Percentiles rank a stretch among this genome's conserved stretches.
Conservation (phyloP, 92 coral and sea anemone species). For the Bergia puertoricense region DNA sequence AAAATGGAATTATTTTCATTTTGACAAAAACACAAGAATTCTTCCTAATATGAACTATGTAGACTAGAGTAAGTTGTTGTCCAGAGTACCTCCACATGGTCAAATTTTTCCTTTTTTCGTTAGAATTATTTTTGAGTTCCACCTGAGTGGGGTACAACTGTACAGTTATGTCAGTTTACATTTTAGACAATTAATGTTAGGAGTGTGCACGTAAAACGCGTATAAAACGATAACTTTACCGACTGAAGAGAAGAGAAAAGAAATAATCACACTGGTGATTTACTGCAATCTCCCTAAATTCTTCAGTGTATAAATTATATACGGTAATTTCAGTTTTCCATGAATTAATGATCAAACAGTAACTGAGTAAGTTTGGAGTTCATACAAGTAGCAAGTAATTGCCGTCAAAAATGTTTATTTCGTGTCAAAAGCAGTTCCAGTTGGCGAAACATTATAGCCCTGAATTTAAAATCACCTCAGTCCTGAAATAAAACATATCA, state of each 20-base stretch:
- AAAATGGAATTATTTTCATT: too few relatives aligned
- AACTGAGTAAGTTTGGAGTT: neutral
- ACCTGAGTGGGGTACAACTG: too few relatives aligned
- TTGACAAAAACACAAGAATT: too few relatives aligned
- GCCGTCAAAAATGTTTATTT: neutral
- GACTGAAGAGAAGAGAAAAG: neutral
- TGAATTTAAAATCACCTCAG: neutral
- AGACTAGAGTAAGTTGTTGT: too few relatives aligned
- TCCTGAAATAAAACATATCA: constrained; percentile 10
- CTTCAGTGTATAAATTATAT: neutral
- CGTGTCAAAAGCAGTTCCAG: neutral
- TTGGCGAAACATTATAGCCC: neutral
- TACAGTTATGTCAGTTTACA: too few relatives aligned
- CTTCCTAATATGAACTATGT: too few relatives aligned
- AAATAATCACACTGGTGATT: neutral
- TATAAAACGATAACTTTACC: too few relatives aligned
- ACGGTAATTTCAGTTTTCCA: neutral
- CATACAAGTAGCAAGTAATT: neutral
- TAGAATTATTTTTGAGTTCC: too few relatives aligned
- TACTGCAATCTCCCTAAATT: neutral
- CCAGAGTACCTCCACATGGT: too few relatives aligned
- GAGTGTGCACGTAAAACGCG: too few relatives aligned
- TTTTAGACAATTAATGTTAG: neutral
- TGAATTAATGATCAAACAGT: neutral
- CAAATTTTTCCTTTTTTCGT: too few relatives aligned